These are phyloP conservation scores for Choristoneura fumiferana DNA, from an alignment of 1,140 invertebrate species.

Conservation along the genomic window DNA sequence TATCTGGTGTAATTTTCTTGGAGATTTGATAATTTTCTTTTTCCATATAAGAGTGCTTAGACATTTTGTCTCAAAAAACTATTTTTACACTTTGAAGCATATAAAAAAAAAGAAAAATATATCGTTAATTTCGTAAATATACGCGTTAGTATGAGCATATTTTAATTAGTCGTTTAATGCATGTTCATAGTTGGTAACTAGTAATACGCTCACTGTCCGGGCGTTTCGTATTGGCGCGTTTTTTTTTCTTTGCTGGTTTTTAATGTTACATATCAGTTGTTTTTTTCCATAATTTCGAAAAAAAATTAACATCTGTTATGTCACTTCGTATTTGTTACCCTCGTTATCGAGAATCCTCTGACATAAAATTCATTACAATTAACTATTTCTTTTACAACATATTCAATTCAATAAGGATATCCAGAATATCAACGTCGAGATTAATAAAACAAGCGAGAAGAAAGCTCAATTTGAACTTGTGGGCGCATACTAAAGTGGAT, in stretches of 20 bases:
- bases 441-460: background rate
- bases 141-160: constrained; percentile 68
- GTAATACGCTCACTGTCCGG: constrained; percentile 54
- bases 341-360: too few relatives aligned
- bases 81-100: constrained; percentile 73
- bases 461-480: background rate
- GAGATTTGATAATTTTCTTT: constrained; percentile 32
- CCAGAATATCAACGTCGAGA: background rate
- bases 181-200: constrained; percentile 58
- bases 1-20: constrained; percentile 42
- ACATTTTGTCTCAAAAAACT: constrained; percentile 66
- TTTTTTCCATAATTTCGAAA: constrained; percentile 16
- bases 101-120: constrained; percentile 65
- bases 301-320: background rate
- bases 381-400: background rate
- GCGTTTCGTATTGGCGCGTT: constrained; percentile 41
- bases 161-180: constrained; percentile 74
- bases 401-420: background rate
- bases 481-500: constrained; percentile 28
- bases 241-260: constrained; percentile 50
- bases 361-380: background rate
- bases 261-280: constrained; percentile 51
- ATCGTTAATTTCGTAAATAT: constrained; percentile 71
- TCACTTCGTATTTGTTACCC: background rate
- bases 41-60: constrained; percentile 50